A percentile compares a stretch with the other conserved stretches of the same genome.
These are phyloP conservation scores for Metellina segmentata DNA, from an alignment of 2,888 invertebrate genomes.

Conservation along the genomic window DNA sequence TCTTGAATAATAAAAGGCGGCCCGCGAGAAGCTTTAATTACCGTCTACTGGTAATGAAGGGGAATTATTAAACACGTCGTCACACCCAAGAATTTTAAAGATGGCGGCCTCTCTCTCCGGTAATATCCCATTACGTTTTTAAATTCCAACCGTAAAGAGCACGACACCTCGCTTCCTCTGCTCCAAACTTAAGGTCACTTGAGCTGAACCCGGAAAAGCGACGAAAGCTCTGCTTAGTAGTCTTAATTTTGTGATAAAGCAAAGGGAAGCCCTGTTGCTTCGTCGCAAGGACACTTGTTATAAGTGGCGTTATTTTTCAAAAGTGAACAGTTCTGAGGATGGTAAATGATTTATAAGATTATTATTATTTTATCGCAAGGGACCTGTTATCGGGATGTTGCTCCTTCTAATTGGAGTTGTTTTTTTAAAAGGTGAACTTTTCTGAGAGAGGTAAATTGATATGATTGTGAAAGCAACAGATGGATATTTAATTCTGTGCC, in stretches of 20 bases:
- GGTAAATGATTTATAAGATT: too few species aligned
- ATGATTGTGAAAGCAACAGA: too few species aligned
- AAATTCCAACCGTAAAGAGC: constrained; percentile 17
- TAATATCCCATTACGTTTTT: constrained; percentile 3
- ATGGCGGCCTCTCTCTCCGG: neutral
- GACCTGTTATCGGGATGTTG: too few species aligned
- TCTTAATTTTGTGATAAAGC: neutral
- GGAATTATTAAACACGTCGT: constrained; percentile 49
- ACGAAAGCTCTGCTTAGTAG: neutral
- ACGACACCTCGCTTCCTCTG: neutral
- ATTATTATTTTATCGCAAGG: too few species aligned
- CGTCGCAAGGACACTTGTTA: neutral
- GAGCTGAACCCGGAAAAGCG: neutral
- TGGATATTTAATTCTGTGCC: too few species aligned
- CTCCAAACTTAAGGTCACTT: neutral
- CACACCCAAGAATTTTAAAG: constrained; percentile 17
- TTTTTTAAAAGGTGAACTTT: too few species aligned
- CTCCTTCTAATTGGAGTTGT: too few species aligned
- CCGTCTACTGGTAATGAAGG: constrained; percentile 55
- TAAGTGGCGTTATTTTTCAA: too few species aligned
- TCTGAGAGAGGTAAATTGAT: too few species aligned
- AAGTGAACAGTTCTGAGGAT: too few species aligned
- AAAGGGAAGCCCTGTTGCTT: neutral
- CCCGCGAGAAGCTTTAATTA: constrained; percentile 47
- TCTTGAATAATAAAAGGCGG: constrained; percentile 62